Conservation (phyloP, 1,140 invertebrate genomes). For the Ceratina japonica region DNA sequence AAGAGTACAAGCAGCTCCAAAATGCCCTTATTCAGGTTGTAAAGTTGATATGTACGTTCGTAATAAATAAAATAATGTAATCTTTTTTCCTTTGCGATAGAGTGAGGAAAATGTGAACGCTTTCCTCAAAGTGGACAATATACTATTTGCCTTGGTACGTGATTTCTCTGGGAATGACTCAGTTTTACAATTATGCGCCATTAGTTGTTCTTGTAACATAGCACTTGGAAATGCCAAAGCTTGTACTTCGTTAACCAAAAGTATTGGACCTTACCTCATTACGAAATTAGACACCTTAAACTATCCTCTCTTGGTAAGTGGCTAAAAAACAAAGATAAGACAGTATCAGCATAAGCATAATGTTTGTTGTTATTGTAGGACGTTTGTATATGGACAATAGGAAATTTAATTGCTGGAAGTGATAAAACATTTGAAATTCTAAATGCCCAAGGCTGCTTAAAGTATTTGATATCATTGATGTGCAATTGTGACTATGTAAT, state of each 20-base stretch:
- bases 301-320: slow-evolving; percentile 70
- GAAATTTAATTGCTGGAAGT: slow-evolving; percentile 70
- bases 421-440: slow-evolving; percentile 66
- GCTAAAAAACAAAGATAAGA: neutral
- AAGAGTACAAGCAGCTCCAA: slow-evolving; percentile 70
- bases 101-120: slow-evolving; percentile 71
- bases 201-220: slow-evolving; percentile 77
- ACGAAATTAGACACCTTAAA: slow-evolving; percentile 72
- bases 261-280: slow-evolving; percentile 70
- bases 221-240: slow-evolving; percentile 73
- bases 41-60: neutral
- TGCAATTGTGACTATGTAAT: slow-evolving; percentile 61
- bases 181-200: slow-evolving; percentile 70
- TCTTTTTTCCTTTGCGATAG: slow-evolving; percentile 57
- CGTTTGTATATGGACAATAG: slow-evolving; percentile 74
- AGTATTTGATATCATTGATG: slow-evolving; percentile 67
- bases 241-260: slow-evolving; percentile 71
- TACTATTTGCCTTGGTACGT: slow-evolving; percentile 68
- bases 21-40: slow-evolving; percentile 73
- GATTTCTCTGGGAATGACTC: slow-evolving; percentile 72
- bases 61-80: slow-evolving; percentile 18
- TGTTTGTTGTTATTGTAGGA: slow-evolving; percentile 62
- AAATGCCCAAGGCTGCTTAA: slow-evolving; percentile 69
- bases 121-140: slow-evolving; percentile 71
- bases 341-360: neutral